phyloP scores from a whole-genome alignment of 37 sponge, comb jelly and placozoan genomes.

The Ianthella basta region DNA sequence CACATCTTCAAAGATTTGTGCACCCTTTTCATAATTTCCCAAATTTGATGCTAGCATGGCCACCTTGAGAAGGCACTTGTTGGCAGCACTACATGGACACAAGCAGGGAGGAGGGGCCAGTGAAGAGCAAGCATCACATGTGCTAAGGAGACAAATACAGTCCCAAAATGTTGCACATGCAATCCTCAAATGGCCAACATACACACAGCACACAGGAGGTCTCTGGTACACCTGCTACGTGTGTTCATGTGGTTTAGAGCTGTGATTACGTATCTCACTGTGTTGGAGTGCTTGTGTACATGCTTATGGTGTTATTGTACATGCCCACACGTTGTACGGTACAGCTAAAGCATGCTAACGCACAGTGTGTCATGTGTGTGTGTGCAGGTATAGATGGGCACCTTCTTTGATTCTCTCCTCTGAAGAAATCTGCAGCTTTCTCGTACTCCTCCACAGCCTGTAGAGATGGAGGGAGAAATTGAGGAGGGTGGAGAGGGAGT shows the following conservation, averaged over 20 bases:
- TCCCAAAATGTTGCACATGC: conserved; percentile 61
- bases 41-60: conserved; percentile 77
- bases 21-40: conserved; percentile 81
- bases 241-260: too few species aligned
- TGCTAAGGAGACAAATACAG: too few species aligned
- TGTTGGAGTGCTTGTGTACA: too few species aligned
- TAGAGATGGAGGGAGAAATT: not conserved
- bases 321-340: too few species aligned
- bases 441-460: conserved; percentile 82
- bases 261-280: too few species aligned
- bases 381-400: too few species aligned
- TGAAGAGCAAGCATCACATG: too few species aligned
- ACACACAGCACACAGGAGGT: not conserved
- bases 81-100: conserved; percentile 66
- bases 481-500: not conserved
- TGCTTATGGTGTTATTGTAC: too few species aligned
- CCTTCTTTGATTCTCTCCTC: conserved; percentile 78
- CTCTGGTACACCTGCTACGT: too few species aligned
- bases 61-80: conserved; percentile 89
- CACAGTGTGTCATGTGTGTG: too few species aligned
- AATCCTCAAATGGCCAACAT: conserved; percentile 69
- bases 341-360: too few species aligned
- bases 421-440: conserved; percentile 88
- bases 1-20: conserved; percentile 91
- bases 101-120: too few species aligned